Conservation (phyloP, 2,113 vertebrate species). For the Myotis davidii region DNA sequence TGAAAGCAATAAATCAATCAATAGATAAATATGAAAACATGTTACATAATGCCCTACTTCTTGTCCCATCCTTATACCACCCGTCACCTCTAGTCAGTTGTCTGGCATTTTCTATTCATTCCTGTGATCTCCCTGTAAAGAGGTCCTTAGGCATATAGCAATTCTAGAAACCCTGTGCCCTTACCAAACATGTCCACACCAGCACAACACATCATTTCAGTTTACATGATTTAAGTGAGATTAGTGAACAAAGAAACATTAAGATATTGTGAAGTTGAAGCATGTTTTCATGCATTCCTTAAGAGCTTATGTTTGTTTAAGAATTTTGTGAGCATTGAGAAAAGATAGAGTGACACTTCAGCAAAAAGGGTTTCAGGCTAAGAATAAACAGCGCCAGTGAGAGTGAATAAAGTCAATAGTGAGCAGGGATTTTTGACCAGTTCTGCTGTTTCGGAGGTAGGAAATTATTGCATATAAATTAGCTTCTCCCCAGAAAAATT, state of each 20-base stretch:
- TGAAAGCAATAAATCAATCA: background rate
- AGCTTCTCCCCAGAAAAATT: background rate
- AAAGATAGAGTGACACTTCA: background rate
- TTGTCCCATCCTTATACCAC: rapidly evolving
- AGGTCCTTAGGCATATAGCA: background rate
- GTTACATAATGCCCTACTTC: background rate
- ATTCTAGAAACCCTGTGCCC: background rate
- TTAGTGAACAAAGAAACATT: background rate
- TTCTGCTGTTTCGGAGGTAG: background rate
- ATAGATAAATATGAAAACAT: background rate
- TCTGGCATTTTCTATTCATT: background rate
- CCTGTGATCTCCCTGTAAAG: background rate
- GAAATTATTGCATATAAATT: background rate
- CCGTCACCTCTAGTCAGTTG: background rate
- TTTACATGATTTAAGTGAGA: background rate
- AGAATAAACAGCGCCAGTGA: background rate
- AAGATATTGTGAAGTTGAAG: background rate
- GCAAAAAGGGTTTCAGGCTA: background rate
- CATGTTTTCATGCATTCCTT: background rate
- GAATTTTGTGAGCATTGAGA: background rate
- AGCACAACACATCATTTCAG: background rate
- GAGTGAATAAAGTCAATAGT: background rate
- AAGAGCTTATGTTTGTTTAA: background rate
- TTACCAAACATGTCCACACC: background rate
- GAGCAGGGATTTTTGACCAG: background rate